phyloP scores from a whole-genome alignment of 2,888 invertebrate genomes.

The Spicauda simplicius region DNA sequence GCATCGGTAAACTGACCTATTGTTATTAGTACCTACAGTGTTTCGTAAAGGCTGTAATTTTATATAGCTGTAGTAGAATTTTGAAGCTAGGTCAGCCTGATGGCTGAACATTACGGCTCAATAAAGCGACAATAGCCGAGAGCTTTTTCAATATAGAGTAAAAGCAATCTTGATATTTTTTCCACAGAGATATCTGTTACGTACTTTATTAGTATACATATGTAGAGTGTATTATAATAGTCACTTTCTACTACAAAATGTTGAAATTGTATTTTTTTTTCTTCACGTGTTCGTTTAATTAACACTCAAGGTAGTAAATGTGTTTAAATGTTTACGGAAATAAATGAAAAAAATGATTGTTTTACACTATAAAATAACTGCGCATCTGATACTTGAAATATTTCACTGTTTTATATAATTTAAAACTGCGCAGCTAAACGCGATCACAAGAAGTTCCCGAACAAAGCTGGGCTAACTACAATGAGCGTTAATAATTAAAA shows the following conservation, averaged over 20 bases:
- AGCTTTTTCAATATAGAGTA: constrained; percentile 5
- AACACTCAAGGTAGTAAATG: neutral
- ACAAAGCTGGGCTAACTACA: constrained; percentile 35
- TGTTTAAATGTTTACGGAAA: neutral
- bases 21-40: neutral
- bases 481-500: constrained; percentile 36
- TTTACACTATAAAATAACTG: neutral
- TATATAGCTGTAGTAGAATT: constrained; percentile 4
- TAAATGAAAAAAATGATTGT: too few relatives aligned
- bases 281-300: neutral
- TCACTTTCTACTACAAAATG: too few relatives aligned
- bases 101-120: constrained; percentile 1
- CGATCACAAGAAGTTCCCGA: constrained; percentile 22
- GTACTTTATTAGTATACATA: neutral
- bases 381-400: neutral
- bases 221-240: too few relatives aligned
- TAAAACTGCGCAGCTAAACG: neutral
- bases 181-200: neutral
- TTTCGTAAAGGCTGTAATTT: constrained; percentile 1
- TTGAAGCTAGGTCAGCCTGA: constrained; percentile 7
- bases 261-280: too few relatives aligned
- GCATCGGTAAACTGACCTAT: neutral
- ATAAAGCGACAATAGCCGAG: constrained; percentile 6
- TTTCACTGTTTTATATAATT: constrained; percentile 3
- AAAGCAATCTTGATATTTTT: neutral